Percentiles rank a stretch among this genome's conserved stretches.
Conservation (phyloP, 1,140 invertebrate genomes). For the Lucilia cuprina region DNA sequence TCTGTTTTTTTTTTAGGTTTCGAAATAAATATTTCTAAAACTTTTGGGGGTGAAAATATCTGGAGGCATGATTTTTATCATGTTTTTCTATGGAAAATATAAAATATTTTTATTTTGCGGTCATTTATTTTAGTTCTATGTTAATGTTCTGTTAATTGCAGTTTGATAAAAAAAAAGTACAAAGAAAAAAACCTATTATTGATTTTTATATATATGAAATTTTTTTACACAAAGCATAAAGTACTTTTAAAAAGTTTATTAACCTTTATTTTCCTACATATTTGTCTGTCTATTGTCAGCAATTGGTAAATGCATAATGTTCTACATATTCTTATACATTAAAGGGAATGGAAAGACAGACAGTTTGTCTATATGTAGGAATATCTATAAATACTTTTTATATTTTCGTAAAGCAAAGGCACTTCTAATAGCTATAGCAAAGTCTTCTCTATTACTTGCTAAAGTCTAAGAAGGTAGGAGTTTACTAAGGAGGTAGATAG, state of each 20-base stretch:
- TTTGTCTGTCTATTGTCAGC: neutral
- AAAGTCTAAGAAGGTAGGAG: neutral
- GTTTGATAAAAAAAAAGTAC: neutral
- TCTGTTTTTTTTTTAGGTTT: too few species aligned
- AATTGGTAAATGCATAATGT: neutral
- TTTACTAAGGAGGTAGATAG: too few species aligned
- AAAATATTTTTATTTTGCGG: neutral
- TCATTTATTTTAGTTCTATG: neutral
- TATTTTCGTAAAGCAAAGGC: neutral
- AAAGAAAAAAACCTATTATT: neutral
- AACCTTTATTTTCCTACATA: neutral
- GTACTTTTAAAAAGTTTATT: neutral
- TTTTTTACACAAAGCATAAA: neutral
- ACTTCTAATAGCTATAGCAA: neutral
- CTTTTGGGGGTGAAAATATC: too few species aligned
- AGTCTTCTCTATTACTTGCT: too few species aligned
- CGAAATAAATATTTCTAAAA: too few species aligned
- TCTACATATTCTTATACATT: neutral
- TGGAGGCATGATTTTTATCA: neutral
- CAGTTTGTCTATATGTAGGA: neutral
- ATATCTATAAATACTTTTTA: neutral
- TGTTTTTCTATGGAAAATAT: neutral
- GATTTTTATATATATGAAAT: too few species aligned
- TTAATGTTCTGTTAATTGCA: too few species aligned
- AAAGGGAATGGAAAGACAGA: neutral